Conservation (phyloP, 2,113 vertebrate species). For the Lagopus leucura region DNA sequence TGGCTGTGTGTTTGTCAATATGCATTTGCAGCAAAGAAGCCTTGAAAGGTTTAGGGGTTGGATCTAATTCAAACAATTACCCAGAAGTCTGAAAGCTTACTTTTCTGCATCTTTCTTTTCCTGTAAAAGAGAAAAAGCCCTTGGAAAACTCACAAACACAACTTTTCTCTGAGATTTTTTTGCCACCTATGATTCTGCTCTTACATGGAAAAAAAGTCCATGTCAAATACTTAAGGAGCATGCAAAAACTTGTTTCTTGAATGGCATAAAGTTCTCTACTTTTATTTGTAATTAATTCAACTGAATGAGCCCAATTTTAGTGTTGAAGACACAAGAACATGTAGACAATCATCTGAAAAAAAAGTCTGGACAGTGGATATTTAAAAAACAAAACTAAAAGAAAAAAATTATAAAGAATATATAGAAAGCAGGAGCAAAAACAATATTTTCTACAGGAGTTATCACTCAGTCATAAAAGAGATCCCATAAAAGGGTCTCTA, state of each 20-base stretch:
- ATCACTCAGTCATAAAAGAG: neutral
- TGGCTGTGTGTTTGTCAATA: conserved; percentile 6
- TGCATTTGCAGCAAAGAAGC: neutral
- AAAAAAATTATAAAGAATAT: neutral
- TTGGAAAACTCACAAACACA: neutral
- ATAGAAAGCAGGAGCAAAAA: neutral
- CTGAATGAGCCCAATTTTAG: neutral
- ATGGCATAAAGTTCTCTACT: neutral
- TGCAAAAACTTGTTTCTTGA: neutral
- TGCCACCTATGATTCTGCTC: neutral
- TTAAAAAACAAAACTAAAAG: neutral
- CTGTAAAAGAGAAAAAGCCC: neutral
- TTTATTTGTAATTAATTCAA: neutral
- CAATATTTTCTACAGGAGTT: neutral
- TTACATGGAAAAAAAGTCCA: neutral
- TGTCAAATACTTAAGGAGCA: neutral
- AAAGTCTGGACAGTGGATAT: neutral
- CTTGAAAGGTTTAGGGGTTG: neutral
- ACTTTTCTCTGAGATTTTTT: neutral
- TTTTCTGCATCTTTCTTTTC: neutral
- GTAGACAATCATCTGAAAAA: neutral
- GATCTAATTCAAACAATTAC: neutral
- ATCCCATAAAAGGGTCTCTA: neutral
- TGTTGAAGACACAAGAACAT: neutral
- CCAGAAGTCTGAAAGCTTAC: neutral